A percentile compares a stretch with the other conserved stretches of the same genome.
phyloP scores from a whole-genome alignment of 2,888 invertebrate genomes.

The Platycheirus rosarum region DNA sequence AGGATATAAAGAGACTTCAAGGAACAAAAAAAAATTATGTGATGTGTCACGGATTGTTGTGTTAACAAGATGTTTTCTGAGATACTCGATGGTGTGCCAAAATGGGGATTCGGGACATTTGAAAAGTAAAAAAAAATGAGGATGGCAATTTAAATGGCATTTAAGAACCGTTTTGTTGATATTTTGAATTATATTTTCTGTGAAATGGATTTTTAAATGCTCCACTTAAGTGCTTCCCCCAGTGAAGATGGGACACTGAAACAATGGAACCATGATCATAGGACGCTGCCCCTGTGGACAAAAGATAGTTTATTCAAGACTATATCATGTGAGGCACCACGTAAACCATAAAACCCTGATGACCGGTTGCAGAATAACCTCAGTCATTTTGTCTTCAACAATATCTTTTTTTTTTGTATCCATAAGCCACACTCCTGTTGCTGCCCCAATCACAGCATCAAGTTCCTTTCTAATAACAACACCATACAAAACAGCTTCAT shows the following conservation, averaged over 20 bases:
- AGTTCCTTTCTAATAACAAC: conserved; percentile 33
- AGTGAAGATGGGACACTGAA: no score
- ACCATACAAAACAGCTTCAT: conserved; percentile 29
- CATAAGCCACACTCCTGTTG: conserved; percentile 50
- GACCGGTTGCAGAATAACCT: conserved; percentile 7
- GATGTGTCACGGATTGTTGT: conserved; percentile 70
- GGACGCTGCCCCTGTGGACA: neutral
- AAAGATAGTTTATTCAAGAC: neutral
- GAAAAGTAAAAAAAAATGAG: neutral
- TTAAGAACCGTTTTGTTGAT: neutral
- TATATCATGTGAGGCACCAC: conserved; percentile 38
- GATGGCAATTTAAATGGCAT: neutral
- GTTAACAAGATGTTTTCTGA: conserved; percentile 65
- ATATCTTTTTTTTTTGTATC: conserved; percentile 27
- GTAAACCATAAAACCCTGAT: conserved; percentile 31
- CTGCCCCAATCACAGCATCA: conserved; percentile 9
- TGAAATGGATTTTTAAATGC: neutral
- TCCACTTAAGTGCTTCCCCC: no score
- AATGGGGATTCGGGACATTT: conserved; percentile 7
- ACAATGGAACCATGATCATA: neutral
- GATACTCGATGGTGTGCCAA: conserved; percentile 31
- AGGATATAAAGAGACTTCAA: conserved; percentile 67
- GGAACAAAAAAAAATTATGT: conserved; percentile 38
- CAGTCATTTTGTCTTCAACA: neutral
- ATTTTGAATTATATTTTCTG: neutral